These are phyloP conservation scores for Anneissia japonica DNA, from an alignment of 35 echinoderm and acorn worm genomes.

Conservation along the genomic window DNA sequence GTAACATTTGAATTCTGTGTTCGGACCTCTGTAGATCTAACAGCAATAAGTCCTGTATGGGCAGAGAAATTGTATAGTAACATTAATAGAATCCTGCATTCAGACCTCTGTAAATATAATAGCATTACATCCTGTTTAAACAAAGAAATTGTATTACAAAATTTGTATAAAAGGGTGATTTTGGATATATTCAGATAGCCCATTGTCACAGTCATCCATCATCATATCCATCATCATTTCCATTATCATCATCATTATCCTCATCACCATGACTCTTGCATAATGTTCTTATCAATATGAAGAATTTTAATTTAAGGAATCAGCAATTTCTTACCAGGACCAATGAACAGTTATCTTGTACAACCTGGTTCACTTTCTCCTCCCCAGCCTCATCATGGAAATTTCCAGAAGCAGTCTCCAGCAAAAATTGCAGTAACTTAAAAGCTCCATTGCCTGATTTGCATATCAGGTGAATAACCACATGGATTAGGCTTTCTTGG, in stretches of 20 bases:
- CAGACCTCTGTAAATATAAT: slow-evolving; percentile 63
- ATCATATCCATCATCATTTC: too few relatives aligned
- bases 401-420: slow-evolving; percentile 56
- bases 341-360: slow-evolving; percentile 73
- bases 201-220: too few relatives aligned
- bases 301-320: neutral
- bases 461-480: slow-evolving; percentile 95
- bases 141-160: too few relatives aligned
- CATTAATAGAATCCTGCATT: neutral
- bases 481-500: slow-evolving; percentile 62
- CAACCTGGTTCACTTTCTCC: slow-evolving; percentile 40
- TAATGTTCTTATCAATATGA: too few relatives aligned
- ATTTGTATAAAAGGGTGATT: too few relatives aligned
- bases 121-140: slow-evolving; percentile 58
- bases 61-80: neutral
- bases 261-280: too few relatives aligned
- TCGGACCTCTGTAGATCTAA: slow-evolving; percentile 67
- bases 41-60: slow-evolving; percentile 60
- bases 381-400: slow-evolving; percentile 8
- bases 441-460: slow-evolving; percentile 85
- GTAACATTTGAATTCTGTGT: neutral
- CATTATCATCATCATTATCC: too few relatives aligned
- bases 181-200: too few relatives aligned
- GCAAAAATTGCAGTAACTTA: slow-evolving; percentile 71
- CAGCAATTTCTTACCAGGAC: slow-evolving; percentile 63